A percentile compares a stretch with the other conserved stretches of the same genome.
These are phyloP conservation scores for Poeciliopsis retropinna DNA, from an alignment of 2,113 vertebrate genomes.

Conservation along the genomic window DNA sequence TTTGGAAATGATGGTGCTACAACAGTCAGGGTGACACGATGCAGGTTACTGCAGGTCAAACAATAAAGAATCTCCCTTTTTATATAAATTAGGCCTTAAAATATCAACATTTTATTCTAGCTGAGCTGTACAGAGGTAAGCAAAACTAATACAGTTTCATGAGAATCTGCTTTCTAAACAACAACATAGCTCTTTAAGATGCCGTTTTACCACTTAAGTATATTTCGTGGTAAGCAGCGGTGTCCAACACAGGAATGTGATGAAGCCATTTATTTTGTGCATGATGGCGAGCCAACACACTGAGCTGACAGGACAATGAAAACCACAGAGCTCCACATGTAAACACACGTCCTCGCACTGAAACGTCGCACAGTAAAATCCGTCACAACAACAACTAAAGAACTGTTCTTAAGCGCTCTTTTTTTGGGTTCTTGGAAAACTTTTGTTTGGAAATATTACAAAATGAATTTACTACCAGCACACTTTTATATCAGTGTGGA, in stretches of 20 bases:
- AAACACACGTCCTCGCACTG: neutral
- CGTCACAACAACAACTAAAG: too few relatives aligned
- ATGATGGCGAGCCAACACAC: neutral
- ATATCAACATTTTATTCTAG: neutral
- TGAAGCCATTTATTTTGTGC: slow-evolving; percentile 7
- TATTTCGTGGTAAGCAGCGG: neutral
- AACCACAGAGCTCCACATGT: neutral
- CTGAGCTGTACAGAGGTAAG: neutral
- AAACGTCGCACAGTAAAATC: too few relatives aligned
- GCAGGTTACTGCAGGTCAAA: neutral
- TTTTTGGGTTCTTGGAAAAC: too few relatives aligned
- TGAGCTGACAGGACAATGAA: neutral
- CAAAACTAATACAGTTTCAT: neutral
- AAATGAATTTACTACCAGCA: too few relatives aligned
- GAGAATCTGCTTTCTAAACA: slow-evolving; percentile 3
- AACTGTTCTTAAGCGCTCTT: too few relatives aligned
- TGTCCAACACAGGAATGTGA: slow-evolving; percentile 8
- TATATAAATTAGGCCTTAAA: neutral
- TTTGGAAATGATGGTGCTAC: neutral
- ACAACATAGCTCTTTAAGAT: slow-evolving; percentile 30
- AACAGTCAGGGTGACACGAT: neutral
- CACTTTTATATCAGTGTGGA: too few relatives aligned
- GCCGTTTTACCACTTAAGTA: neutral
- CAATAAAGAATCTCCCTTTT: fast-evolving
- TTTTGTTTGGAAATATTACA: too few relatives aligned